Evolutionary conservation across 2,113 vertebrate species (phyloP), one percentile per base, ranked within the genome.

Genomic region (Calidris pugnax): DNA sequence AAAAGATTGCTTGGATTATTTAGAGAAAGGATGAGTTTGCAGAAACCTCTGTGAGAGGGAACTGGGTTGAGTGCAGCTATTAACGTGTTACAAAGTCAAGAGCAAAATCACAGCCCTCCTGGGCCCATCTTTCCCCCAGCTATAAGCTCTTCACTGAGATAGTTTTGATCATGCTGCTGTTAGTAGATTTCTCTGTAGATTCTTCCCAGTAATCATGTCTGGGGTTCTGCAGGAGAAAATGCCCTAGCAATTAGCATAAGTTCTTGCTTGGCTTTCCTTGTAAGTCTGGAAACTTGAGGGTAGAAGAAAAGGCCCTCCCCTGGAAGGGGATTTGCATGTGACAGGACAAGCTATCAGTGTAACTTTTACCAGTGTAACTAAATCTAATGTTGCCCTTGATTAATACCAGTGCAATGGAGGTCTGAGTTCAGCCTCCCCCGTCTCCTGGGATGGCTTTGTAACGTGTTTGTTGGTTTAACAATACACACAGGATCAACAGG

Each of bases 401-500:
- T 12, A 63, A 35, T 5, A 20, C 2, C 21, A 53, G 27, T 20
- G n/a, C 2, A 10, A 4, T 17, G 26, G 67, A 87, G 33, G 32
- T 18, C 32, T 83, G 62, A 63, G 81, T 51, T 60, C 63, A 72
- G 73, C 63, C 51, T n/a, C 43, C 27, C 8, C 9, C 8, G 0
- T 33, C 41, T 85, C n/a, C 32, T 35, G 33, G 76, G 8, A 2
- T 20, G 26, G 73, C 37, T 78, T 89, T 75, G 5, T 91, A 57
- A 90, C 69, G 67, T 26, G 24, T 85, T 12, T 72, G 72, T 69
- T 23, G 48, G 21, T 71, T 94, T 18, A 74, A 5, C 35, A 10
- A 0, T 23, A 72, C 73, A 8, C 47, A 27, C 97, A 99, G 99
- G 99, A 21, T 98, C 99, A 68, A 98, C 98, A 21, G 98, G 98